Conservation (phyloP, 2,113 vertebrate species). For the Callithrix jacchus region DNA sequence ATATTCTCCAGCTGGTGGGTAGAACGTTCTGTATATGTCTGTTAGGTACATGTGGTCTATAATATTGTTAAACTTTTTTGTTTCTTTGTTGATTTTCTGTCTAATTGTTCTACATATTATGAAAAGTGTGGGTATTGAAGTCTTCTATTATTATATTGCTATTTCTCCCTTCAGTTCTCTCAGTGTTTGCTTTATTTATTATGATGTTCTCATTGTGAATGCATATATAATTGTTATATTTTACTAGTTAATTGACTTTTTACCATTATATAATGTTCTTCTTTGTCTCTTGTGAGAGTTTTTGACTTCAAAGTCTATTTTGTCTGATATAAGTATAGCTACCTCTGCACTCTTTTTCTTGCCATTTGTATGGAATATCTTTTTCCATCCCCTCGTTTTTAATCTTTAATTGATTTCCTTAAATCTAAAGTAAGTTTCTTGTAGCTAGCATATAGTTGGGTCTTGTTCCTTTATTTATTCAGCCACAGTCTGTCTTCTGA, state of each 20-base stretch:
- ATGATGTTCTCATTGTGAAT: background rate
- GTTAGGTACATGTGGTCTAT: background rate
- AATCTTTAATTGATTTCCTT: background rate
- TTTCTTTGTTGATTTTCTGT: background rate
- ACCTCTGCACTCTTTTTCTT: background rate
- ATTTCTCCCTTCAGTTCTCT: background rate
- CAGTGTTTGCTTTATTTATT: background rate
- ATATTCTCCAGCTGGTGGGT: background rate
- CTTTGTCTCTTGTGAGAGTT: background rate
- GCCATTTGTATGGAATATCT: background rate
- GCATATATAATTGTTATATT: background rate
- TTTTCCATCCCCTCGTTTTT: background rate
- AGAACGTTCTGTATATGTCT: background rate
- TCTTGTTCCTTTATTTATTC: background rate
- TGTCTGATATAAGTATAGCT: background rate
- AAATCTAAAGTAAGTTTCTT: background rate
- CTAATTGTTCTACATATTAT: background rate
- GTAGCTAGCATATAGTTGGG: background rate
- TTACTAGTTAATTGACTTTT: background rate
- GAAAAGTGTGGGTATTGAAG: background rate
- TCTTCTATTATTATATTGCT: background rate
- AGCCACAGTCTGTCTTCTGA: background rate
- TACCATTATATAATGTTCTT: background rate
- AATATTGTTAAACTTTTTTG: background rate
- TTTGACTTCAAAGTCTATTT: background rate